Conservation (phyloP, 2,797 vertebrate species). For the Lerista edwardsae region DNA sequence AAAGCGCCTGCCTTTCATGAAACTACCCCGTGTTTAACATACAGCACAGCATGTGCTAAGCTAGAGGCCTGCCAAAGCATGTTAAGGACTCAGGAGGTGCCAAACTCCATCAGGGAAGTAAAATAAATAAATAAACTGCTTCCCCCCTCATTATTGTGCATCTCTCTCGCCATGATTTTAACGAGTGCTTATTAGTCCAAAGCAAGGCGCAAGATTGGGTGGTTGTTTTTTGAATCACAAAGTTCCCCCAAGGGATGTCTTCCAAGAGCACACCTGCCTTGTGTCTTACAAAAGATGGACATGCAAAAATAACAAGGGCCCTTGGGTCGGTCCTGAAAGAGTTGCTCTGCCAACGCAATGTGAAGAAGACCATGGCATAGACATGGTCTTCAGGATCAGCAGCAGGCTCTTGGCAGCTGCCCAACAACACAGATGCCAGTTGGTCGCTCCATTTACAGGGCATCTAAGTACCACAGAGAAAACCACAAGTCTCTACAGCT, state of each 20-base stretch:
- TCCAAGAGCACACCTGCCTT: too few species aligned
- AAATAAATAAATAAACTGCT: neutral
- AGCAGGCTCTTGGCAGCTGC: too few species aligned
- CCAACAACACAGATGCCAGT: too few species aligned
- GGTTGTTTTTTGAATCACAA: neutral
- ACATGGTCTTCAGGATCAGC: too few species aligned
- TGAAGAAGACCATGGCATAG: too few species aligned
- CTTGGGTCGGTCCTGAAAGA: too few species aligned
- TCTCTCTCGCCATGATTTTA: neutral
- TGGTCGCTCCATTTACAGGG: neutral
- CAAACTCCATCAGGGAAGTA: fast-evolving
- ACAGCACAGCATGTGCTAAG: fast-evolving
- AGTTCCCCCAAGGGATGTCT: neutral
- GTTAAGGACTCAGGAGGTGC: fast-evolving
- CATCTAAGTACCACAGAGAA: neutral
- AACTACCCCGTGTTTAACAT: neutral
- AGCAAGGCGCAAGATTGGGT: neutral
- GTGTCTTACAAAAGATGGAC: neutral
- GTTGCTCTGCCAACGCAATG: too few species aligned
- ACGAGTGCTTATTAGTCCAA: neutral
- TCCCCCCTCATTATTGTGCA: too few species aligned
- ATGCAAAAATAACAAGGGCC: too few species aligned
- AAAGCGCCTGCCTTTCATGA: fast-evolving
- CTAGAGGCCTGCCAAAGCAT: fast-evolving
- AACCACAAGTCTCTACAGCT: neutral